phyloP scores from a whole-genome alignment of 2,888 invertebrate genomes.

The Caenorhabditis becei region DNA sequence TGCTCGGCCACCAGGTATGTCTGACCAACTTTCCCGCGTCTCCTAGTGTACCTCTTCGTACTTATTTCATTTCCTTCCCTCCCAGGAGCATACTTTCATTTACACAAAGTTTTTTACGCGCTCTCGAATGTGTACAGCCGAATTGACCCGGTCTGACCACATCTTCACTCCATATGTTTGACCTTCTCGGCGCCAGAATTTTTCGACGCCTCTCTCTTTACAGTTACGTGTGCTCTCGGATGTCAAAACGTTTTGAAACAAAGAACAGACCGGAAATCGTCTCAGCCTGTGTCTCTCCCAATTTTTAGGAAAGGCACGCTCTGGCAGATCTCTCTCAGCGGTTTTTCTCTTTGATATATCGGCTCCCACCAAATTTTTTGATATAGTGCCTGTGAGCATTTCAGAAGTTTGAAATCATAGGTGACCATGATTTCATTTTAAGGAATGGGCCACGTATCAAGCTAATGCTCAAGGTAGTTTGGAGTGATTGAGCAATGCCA shows the following conservation, averaged over 20 bases:
- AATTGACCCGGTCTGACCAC: background rate
- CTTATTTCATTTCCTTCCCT: slow-evolving; percentile 5
- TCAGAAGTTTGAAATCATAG: background rate
- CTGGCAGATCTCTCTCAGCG: background rate
- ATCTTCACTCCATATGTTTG: background rate
- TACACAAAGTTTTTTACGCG: background rate
- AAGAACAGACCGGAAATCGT: too few species aligned
- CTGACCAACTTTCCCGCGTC: too few species aligned
- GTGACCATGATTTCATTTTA: background rate
- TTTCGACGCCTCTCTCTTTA: too few species aligned
- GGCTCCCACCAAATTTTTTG: background rate
- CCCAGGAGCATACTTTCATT: background rate
- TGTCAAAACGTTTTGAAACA: too few species aligned
- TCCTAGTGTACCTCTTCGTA: slow-evolving; percentile 26
- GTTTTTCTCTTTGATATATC: background rate
- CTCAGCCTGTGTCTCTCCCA: too few species aligned
- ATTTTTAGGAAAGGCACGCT: background rate
- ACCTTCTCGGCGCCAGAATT: background rate
- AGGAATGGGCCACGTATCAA: too few species aligned
- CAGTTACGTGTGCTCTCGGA: too few species aligned
- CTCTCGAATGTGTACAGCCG: background rate
- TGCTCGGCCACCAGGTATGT: slow-evolving; percentile 8
- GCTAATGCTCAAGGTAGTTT: too few species aligned
- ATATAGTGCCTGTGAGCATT: background rate
- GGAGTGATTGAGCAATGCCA: too few species aligned